Percentiles rank a stretch among this genome's conserved stretches.
Evolutionary conservation across 1,140 invertebrate species (phyloP).

Genomic region (Nebria ingens): DNA sequence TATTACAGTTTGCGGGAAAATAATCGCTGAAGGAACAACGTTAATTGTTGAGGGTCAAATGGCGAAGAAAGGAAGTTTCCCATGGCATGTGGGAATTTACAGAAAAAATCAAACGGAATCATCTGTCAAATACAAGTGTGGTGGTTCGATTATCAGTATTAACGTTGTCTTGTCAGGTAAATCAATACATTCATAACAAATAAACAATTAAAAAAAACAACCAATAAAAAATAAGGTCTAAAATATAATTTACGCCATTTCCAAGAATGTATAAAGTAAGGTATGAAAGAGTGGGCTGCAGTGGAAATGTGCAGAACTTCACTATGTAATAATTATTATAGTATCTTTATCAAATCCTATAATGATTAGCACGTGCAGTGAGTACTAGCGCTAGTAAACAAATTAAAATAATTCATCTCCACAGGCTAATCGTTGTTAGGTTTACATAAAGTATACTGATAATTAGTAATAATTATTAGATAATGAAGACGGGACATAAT

Average conservation of each 20-base stretch:
- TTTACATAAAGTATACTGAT: no score
- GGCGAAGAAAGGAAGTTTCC: slow-evolving; percentile 36
- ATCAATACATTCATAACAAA: background rate
- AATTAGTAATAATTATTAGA: no score
- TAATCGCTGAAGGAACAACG: slow-evolving; percentile 26
- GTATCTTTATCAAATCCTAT: background rate
- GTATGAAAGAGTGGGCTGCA: background rate
- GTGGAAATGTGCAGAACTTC: background rate
- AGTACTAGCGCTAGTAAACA: background rate
- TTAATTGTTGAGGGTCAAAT: slow-evolving; percentile 30
- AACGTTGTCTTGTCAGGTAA: slow-evolving; percentile 28
- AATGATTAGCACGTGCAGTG: no score
- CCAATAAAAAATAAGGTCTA: background rate
- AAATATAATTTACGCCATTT: background rate
- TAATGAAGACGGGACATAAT: no score
- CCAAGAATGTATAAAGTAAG: background rate
- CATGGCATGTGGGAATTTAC: slow-evolving; percentile 48
- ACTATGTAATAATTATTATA: background rate
- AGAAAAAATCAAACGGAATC: slow-evolving; percentile 18
- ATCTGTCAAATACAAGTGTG: slow-evolving; percentile 36
- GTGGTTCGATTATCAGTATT: slow-evolving; percentile 36
- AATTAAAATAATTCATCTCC: no score
- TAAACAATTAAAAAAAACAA: background rate
- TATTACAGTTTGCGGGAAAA: slow-evolving; percentile 35
- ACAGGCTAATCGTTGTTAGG: no score